A percentile compares a stretch with the other conserved stretches of the same genome.
phyloP scores from a whole-genome alignment of 2,888 invertebrate species.

The Syrista parreyssii region DNA sequence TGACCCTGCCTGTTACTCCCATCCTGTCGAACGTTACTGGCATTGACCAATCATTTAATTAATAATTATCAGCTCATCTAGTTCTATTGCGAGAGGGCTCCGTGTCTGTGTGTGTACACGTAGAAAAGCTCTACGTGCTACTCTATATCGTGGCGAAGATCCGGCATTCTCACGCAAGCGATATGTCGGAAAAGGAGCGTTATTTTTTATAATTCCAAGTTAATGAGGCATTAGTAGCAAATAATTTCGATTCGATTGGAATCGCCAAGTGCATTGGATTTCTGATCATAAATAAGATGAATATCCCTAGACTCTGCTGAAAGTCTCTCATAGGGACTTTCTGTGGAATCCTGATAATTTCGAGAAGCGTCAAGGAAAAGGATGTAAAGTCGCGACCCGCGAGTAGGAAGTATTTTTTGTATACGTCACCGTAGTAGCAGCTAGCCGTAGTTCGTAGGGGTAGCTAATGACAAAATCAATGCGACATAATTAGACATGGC shows the following conservation, averaged over 20 bases:
- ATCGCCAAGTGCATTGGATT: no score
- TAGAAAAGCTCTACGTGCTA: neutral
- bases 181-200: no score
- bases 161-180: neutral
- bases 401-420: slow-evolving; percentile 47
- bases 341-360: slow-evolving; percentile 4
- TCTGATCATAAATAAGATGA: no score
- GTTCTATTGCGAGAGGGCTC: neutral
- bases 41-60: slow-evolving; percentile 36
- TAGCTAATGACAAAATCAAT: slow-evolving; percentile 65
- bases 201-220: no score
- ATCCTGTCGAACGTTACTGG: slow-evolving; percentile 2
- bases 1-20: neutral
- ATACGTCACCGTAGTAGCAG: slow-evolving; percentile 29
- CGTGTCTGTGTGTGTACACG: slow-evolving; percentile 1
- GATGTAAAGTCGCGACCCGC: slow-evolving; percentile 17
- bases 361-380: slow-evolving; percentile 5
- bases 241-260: no score
- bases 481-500: slow-evolving; percentile 65
- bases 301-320: no score
- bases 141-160: slow-evolving; percentile 21
- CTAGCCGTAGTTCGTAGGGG: slow-evolving; percentile 45
- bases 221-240: no score
- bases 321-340: neutral
- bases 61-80: slow-evolving; percentile 34